Base-by-base conservation (phyloP, 2,797 vertebrate genomes). In the Rhinophrynus dorsalis region DNA sequence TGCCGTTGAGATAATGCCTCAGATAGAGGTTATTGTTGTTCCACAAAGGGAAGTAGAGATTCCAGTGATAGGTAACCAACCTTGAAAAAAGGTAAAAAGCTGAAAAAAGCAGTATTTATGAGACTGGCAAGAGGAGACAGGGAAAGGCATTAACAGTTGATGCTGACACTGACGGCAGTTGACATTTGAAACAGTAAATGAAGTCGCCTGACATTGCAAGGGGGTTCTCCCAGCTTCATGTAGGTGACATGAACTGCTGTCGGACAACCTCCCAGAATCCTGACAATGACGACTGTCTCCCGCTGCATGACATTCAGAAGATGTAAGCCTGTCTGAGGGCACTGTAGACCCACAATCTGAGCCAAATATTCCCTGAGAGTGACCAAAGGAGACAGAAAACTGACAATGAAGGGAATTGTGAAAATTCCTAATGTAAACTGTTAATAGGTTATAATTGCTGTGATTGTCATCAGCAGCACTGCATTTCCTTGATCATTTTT, bases 121-220 rank as follows among this genome's bases (percentile, higher is more conserved):
- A 91, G 89, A 90, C 24, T 77, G 85, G 87, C 67, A 67, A 57
- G 82, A 76, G 75, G 82, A 87, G 61, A 83, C 90, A 73, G 82
- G 78, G 18, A 73, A 76, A 9, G 1, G 71, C 12, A 67, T 84
- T 17, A 78, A 82, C 75, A 95, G 90, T 86, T 98, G 97, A 91
- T 97, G 95, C 84, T 99, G 97, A 86, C 95, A 98, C 81, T 99
- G 97, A 78, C 92, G 96, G 61, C 92, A 92, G 84, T 87, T 97
- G 88, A 79, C 96, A 52, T 90, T 86, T 54, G 86, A 88, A 5
- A 77, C 77, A 24, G 82, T 85, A 52, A 87, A 89, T 64, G 80
- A 87, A 10, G 80, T 84, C 81, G 88, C 91, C 79, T 99, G 97
- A 97, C 94, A 91, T 78, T 98, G 96, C 80, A 78, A 78, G 0